phyloP scores from a whole-genome alignment of 2,888 invertebrate genomes.

The Nysson spinosus region DNA sequence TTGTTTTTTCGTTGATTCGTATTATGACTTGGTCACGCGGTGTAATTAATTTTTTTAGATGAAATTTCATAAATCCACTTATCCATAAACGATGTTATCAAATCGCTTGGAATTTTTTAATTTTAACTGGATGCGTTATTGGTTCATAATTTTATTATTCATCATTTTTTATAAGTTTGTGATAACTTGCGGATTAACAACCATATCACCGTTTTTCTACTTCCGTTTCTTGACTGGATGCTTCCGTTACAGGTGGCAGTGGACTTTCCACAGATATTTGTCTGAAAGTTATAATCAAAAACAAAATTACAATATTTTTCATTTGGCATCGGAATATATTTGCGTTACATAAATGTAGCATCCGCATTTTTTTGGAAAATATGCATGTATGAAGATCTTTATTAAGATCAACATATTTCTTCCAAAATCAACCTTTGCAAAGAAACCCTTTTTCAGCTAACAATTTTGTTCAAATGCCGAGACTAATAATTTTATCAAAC shows the following conservation, averaged over 20 bases:
- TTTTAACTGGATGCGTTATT: no score
- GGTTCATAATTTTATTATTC: neutral
- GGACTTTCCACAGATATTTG: conserved; percentile 79
- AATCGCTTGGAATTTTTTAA: no score
- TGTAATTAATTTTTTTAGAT: neutral
- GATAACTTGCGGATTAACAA: neutral
- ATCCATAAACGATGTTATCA: no score
- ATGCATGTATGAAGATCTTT: no score
- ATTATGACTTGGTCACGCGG: conserved; percentile 35
- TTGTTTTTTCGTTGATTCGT: conserved; percentile 65
- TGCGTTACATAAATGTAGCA: no score
- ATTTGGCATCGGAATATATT: neutral
- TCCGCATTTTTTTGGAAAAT: no score
- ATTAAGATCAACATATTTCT: no score
- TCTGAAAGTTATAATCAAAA: conserved; percentile 64
- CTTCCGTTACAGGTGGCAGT: conserved; percentile 79
- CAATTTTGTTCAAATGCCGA: no score
- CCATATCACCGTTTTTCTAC: conserved; percentile 66
- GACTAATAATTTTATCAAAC: no score
- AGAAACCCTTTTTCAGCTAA: no score
- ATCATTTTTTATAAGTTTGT: neutral
- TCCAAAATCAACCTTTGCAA: no score
- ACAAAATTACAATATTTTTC: neutral
- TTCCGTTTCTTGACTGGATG: conserved; percentile 64
- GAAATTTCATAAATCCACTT: no score